phyloP scores from a whole-genome alignment of 1,140 invertebrate genomes.

The Cecropterus lyciades region DNA sequence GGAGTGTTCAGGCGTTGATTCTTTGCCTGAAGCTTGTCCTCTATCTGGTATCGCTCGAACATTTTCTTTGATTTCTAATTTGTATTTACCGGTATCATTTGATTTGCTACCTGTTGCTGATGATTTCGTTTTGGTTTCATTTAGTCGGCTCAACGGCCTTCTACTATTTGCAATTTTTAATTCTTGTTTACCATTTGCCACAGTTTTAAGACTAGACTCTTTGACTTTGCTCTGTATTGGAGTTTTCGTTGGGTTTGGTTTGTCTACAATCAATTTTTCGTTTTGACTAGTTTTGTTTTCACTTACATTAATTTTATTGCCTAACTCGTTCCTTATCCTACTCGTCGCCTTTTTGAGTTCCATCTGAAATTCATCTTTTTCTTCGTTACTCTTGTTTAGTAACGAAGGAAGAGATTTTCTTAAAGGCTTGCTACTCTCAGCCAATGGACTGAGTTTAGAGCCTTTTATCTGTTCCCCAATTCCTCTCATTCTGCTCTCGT shows the following conservation, averaged over 20 bases:
- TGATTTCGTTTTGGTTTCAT: conserved; percentile 61
- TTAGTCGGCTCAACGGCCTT: conserved; percentile 60
- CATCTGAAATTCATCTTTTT: conserved; percentile 88
- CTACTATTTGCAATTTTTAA: conserved; percentile 62
- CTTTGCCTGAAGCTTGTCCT: conserved; percentile 86
- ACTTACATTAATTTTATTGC: conserved; percentile 74
- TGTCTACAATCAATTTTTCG: conserved; percentile 60
- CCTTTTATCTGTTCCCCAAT: conserved; percentile 70
- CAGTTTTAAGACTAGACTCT: conserved; percentile 76
- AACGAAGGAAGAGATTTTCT: conserved; percentile 84
- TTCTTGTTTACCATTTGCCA: conserved; percentile 53
- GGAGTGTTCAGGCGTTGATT: conserved; percentile 85
- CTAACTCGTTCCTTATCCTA: conserved; percentile 85
- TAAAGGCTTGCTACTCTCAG: conserved; percentile 65
- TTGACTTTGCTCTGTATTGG: conserved; percentile 69
- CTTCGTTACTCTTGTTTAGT: conserved; percentile 85
- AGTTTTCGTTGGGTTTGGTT: conserved; percentile 76
- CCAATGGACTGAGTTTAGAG: conserved; percentile 58
- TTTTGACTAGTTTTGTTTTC: conserved; percentile 80
- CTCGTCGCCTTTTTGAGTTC: conserved; percentile 88
- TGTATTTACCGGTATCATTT: conserved; percentile 59
- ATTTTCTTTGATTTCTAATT: conserved; percentile 66
- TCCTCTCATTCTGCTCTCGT: conserved; percentile 71
- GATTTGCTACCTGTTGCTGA: conserved; percentile 44
- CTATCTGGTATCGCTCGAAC: conserved; percentile 68